Conservation (phyloP, 2,113 vertebrate genomes). For the Anas platyrhynchos region DNA sequence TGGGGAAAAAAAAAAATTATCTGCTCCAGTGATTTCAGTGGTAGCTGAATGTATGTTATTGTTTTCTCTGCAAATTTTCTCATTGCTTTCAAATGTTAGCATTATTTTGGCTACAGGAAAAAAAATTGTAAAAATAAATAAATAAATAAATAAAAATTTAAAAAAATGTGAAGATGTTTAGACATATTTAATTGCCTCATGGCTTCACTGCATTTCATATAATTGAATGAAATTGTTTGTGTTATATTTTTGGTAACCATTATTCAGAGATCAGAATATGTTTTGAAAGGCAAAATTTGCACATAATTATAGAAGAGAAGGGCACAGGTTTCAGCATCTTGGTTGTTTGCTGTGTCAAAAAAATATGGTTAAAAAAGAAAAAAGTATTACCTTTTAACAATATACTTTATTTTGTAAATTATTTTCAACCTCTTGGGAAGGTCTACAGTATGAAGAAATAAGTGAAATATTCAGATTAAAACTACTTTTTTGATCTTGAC, state of each 20-base stretch:
- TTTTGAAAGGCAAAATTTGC: constrained; percentile 46
- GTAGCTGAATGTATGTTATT: constrained; percentile 53
- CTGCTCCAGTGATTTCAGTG: constrained; percentile 64
- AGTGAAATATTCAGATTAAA: constrained; percentile 34
- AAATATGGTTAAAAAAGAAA: not conserved
- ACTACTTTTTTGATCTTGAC: not conserved
- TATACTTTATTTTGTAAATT: not conserved
- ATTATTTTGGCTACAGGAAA: constrained; percentile 58
- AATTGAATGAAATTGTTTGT: constrained; percentile 62
- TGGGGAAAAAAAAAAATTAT: constrained; percentile 21
- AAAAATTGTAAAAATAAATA: not conserved
- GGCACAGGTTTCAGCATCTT: constrained; percentile 41
- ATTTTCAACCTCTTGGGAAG: not conserved
- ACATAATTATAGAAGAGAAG: not conserved
- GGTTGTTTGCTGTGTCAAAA: not conserved
- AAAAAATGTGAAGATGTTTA: constrained; percentile 49
- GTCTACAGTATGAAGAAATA: not conserved
- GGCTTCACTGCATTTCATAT: constrained; percentile 51
- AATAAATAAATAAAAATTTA: not conserved
- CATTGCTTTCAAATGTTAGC: constrained; percentile 65
- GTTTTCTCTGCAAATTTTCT: constrained; percentile 61
- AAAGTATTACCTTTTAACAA: not conserved
- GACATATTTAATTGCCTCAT: constrained; percentile 58
- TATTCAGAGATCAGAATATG: constrained; percentile 50
- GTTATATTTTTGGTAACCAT: constrained; percentile 52